These are phyloP conservation scores for Tortrix viridana DNA, from an alignment of 2,888 invertebrate genomes.

Conservation along the genomic window DNA sequence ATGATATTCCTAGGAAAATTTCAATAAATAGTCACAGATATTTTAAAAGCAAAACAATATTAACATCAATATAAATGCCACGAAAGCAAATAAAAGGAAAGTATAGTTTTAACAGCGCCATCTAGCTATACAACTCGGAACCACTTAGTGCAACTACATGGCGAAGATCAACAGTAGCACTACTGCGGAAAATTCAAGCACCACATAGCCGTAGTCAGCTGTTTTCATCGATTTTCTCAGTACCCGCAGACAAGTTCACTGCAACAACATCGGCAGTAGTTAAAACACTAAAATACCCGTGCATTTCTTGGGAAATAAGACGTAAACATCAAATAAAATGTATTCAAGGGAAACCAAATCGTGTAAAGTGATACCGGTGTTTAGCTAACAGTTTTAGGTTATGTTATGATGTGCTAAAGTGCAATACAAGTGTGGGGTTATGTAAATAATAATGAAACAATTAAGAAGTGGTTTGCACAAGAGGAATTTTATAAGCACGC, in stretches of 20 bases:
- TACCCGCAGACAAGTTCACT: slow-evolving; percentile 66
- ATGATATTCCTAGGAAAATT: no score
- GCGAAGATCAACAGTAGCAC: no score
- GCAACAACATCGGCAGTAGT: slow-evolving; percentile 56
- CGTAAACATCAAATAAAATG: slow-evolving; percentile 2
- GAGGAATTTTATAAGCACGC: slow-evolving; percentile 68
- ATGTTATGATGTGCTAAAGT: slow-evolving; percentile 52
- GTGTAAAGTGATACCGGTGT: neutral
- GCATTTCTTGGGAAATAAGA: no score
- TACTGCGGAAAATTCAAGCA: no score
- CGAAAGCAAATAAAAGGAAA: no score
- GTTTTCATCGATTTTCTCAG: slow-evolving; percentile 72
- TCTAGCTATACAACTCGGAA: no score
- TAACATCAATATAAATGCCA: no score
- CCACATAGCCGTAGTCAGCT: slow-evolving; percentile 57
- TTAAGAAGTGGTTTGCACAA: slow-evolving; percentile 63
- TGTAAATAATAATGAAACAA: slow-evolving; percentile 56
- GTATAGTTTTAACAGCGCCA: no score
- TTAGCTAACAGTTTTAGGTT: slow-evolving; percentile 49
- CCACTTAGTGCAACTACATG: neutral
- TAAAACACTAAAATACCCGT: slow-evolving; percentile 43
- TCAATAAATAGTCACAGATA: no score
- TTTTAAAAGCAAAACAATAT: no score
- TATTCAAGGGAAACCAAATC: neutral
- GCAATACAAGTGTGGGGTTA: slow-evolving; percentile 41